phyloP scores from a whole-genome alignment of 2,113 vertebrate genomes.

The Gavia stellata region DNA sequence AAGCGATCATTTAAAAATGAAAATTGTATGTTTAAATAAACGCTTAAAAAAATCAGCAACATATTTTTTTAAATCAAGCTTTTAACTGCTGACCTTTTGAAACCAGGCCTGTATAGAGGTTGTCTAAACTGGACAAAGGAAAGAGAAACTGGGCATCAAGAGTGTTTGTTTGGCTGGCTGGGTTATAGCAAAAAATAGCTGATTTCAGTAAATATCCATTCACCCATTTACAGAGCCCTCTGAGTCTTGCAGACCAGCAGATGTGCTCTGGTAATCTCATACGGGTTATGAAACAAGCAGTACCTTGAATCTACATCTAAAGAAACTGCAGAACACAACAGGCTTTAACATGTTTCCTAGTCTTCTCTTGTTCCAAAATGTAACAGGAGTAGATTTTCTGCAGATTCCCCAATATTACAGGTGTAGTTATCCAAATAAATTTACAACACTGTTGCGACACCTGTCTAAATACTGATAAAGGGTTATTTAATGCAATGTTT shows the following conservation, averaged over 20 bases:
- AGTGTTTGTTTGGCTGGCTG: neutral
- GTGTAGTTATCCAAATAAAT: neutral
- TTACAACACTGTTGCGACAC: neutral
- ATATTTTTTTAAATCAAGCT: neutral
- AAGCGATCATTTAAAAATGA: accelerated
- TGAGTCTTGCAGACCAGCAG: neutral
- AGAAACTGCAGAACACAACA: neutral
- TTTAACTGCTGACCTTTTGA: neutral
- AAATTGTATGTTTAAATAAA: neutral
- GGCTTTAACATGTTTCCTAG: neutral
- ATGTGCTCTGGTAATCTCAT: accelerated
- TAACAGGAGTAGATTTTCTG: accelerated
- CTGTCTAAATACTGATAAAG: slow-evolving; percentile 3
- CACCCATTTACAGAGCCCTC: no score
- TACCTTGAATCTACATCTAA: neutral
- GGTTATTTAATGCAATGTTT: neutral
- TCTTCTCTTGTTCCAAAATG: neutral
- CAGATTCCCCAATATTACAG: accelerated
- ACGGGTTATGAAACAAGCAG: neutral
- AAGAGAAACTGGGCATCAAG: neutral
- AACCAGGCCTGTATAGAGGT: neutral
- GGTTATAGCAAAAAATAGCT: no score
- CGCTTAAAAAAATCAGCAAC: neutral
- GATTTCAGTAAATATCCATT: neutral
- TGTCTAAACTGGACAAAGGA: neutral